Base-by-base conservation (phyloP, 2,797 vertebrate genomes). In the Tragopan temminckii region DNA sequence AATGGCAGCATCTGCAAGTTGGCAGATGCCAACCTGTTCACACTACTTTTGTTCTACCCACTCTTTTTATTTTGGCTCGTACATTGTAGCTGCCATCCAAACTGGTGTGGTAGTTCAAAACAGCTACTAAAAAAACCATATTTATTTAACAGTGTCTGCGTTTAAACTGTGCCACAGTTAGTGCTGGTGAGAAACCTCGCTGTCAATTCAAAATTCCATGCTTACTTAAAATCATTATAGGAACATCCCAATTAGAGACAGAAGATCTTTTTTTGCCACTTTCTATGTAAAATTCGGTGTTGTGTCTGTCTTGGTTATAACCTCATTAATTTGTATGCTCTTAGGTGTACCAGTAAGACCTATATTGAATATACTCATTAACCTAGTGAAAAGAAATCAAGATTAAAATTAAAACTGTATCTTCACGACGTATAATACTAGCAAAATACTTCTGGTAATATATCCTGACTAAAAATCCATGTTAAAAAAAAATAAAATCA, bases 31-130 rank as follows among this genome's bases (percentile, higher is more conserved):
- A 80, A 82, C 75, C 38, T 89, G 64, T 94, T 94, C 80, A 33
- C 40, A 74, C 27, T 27, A 31, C 25, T 89, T 82, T 83, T 80
- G 14, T 90, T 75, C 70, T 86, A 80, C 71, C 36, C 61, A 76
- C 75, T 80, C 43, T 71, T 93, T 94, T 91, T 88, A 61, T 93
- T 91, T 94, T 94, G 95, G 62, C 90, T 95, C 5, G 2, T 75
- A 38, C 9, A 19, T 38, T 68, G 57, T 81, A 92, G 46, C 58
- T 90, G 64, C 42, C 25, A 93, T 93, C 76, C 83, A 89, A 80
- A 90, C 33, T 79, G 66, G 46, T 84, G 33, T 86, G 48, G n/a
- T 35, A 93, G 92, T 80, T 75, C 4, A 5, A 89, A 95, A 78
- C 42, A 88, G 62, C 66, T 31, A 74, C 79, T 59, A 46, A 85